Evolutionary conservation across 1,140 invertebrate genomes (phyloP), one percentile per base, ranked within the genome.

Genomic region (Polypedilum vanderplanki): DNA sequence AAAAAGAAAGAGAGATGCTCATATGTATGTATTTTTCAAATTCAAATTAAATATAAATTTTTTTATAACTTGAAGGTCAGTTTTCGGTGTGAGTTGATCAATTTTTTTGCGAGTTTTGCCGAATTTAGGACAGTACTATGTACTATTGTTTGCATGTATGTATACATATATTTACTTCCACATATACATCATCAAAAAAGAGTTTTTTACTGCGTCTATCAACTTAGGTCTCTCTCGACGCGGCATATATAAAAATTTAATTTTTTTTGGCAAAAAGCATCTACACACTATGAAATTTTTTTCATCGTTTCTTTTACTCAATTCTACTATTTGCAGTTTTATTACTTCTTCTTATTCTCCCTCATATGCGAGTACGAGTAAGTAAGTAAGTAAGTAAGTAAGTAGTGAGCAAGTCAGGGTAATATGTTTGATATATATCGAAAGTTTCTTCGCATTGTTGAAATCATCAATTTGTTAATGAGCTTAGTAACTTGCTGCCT

Each of bases 11-110:
- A 57, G 12, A n/a, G 46, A 46, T 46, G 8, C n/a, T 57, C 46
- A 57, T 57, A 57, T 57, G 46, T 57, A 57, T 57, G 24, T 33
- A 33, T 57, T 57, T 41, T 57, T 57, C 46, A 57, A 57, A 57
- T 57, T 57, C 46, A 57, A 57, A 57, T 57, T 57, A 57, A 33
- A 33, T 33, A 33, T 33, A 33, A 33, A 57, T 57, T 57, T 57
- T 70, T 70, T 70, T 70, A 70, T 70, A 70, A 70, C 65, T 70
- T 70, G 65, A 70, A 70, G 65, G 65, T 70, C 65, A 70, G 20
- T 22, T 70, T 70, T 70, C 18, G 65, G 65, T 22, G 65, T 22
- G 20, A 70, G 65, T 22, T 70, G 65, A 70, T 70, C 65, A 70
- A 22, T 70, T 70, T 70, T 46, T 70, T 18, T 70, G 17, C 18